Base-by-base conservation (phyloP, 2,888 invertebrate species). In the Cantharis rufa region DNA sequence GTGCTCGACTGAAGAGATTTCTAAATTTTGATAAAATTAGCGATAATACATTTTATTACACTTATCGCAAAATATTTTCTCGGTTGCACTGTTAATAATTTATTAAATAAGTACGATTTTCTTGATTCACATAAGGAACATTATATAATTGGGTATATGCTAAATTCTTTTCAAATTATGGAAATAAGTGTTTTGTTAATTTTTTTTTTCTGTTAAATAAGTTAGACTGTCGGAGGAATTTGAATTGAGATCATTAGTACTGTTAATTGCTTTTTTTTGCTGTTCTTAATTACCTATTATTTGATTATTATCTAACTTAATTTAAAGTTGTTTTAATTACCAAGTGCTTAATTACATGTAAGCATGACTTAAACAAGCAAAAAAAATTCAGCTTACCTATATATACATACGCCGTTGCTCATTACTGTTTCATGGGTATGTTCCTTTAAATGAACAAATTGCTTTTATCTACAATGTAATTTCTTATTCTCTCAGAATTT, bases 251-350 rank as follows among this genome's bases (percentile, higher is more conserved):
- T 66, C 64, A 66, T 66, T 66, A 66, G 64, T 66, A 66, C 24
- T 66, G 64, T 66, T 66, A 66, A 66, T 66, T 66, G 64, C 64
- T 24, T 66, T 66, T 66, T 66, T 66, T 66, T 66, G 64, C 21
- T 66, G 64, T 66, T 66, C 21, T 66, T 66, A 66, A 66, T 66
- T 66, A 66, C 16, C 64, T 24, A 66, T 24, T 66, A 66, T 66
- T 66, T 66, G 64, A 66, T 66, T 66, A 66, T 66, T 66, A 66
- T 66, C 64, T 66, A 24, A 18, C n/a, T 66, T 66, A 66, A 66
- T 66, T 21, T 66, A 66, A 66, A 66, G 64, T 66, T 66, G 64
- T 66, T 66, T 66, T 66, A 66, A 66, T 66, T 66, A 66, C 64
- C 64, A 66, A 66, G 64, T 66, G 64, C 64, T 66, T 66, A 66